Evolutionary conservation across 2,797 vertebrate genomes (phyloP), one percentile per base, ranked within the genome.

Genomic region (Pygocentrus nattereri): DNA sequence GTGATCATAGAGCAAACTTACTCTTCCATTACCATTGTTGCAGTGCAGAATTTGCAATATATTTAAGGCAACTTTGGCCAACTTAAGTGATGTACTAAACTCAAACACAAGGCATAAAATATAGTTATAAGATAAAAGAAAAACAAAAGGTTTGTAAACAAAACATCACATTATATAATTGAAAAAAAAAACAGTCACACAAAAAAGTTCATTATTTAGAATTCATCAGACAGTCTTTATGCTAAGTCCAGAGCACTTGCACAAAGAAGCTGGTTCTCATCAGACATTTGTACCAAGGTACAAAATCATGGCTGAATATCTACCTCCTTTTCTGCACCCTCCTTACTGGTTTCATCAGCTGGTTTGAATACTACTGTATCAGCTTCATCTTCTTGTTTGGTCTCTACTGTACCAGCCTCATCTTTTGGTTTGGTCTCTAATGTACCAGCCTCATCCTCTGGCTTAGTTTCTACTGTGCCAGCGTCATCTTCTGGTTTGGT

Each of bases 301-400:
- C 61, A 76, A 30, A 62, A 74, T 82, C 31, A 71, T 72, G 61
- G 11, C 54, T 80, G 64, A 78, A 82, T 88, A 88, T 89, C 73
- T 91, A 91, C 90, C 90, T 91, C 89, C 47, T 85, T 62, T 15
- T 76, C 84, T 78, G 89, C 49, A 74, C 78, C 74, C 76, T 84
- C 83, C 64, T 88, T 87, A 83, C 47, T 80, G 75, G 75, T 80
- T 79, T 89, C 89, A 78, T 88, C 84, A 47, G 70, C 76, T 59
- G 79, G 27, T 67, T 74, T 75, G 64, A 49, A 5, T 81, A 78
- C 76, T 74, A 83, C 62, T 38, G 54, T 79, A 79, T 65, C 81
- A 73, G 74, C 69, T 65, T 83, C 86, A 56, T 83, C 78, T 64
- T 77, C 78, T 50, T 76, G 44, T 54, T 74, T 74, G 62, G 47